Evolutionary conservation across 2,888 invertebrate genomes (phyloP), one percentile per base, ranked within the genome.

Genomic region (Chrysotoxum bicinctum): DNA sequence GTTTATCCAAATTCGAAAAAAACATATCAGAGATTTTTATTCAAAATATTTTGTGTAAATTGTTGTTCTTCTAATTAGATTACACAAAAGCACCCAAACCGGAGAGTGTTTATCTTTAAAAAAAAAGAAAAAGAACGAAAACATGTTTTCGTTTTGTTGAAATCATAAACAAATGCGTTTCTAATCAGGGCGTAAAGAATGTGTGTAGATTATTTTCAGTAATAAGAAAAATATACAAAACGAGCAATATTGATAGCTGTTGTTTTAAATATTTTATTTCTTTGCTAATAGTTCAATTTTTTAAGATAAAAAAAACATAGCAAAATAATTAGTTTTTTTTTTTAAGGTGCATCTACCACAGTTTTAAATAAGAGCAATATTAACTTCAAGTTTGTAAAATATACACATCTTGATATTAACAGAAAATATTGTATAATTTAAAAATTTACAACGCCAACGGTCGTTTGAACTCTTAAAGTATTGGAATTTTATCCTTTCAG

Each of bases 131-230:
- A 19, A 35, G 10, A 14, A 58, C 14, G 19, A 32, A 16, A 58
- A 58, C 56, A 58, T 58, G 56, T 58, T 58, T 58, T 35, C 21
- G 3, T 14, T 58, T 58, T 14, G 35, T 21, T n/a, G 9, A 52
- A 21, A 19, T 58, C 12, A 32, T 35, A 58, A 58, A 58, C 35
- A 58, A 35, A 19, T 58, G 56, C 56, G 35, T 58, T 35, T 21
- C 16, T 35, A 35, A 32, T 16, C 32, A 10, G 35, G 19, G 19
- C 35, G 21, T 30, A 30, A 6, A 30, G 30, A 6, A 30, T 32
- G 32, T 32, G 1, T 9, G 0, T 32, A n/a, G 52, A 16, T 52
- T 52, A 30, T 52, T 26, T 52, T 52, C 30, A 16, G 26, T 30
- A 30, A 26, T 30, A 30, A 30, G 14, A 52, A 52, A 14, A 26